Base-by-base conservation (phyloP, 2,797 vertebrate genomes). In the Pogonophryne albipinna region DNA sequence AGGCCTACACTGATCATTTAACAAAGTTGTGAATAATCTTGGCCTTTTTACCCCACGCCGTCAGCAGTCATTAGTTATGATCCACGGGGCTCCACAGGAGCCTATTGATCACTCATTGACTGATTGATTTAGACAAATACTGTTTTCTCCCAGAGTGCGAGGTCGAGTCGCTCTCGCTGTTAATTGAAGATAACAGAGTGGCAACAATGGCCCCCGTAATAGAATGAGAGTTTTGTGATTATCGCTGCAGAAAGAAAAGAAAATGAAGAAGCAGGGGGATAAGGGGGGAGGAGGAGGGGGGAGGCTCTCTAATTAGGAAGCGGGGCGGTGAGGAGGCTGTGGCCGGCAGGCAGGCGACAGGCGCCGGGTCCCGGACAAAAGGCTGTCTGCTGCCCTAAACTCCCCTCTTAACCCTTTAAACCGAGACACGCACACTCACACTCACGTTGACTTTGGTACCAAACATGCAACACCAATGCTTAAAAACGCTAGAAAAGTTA, bases 171-270 rank as follows among this genome's bases (percentile, higher is more conserved):
- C 89, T 89, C 90, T 83, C 79, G 76, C 89, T 85, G 89, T 91
- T 96, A 95, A 96, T 95, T 95, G 94, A 92, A 93, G 93, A 94
- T 93, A 95, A 94, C 93, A 93, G 87, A 82, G 89, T 53, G 74
- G 82, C 87, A 91, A 95, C 94, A 95, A 95, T 94, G 89, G 90
- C 71, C 84, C 73, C 88, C 70, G 85, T 90, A 92, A 94, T 88
- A 93, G 92, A 94, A 91, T 66, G 93, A 88, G 91, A 92, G 90
- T 89, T 94, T 84, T 86, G 94, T 90, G 90, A 93, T 93, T 92
- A 90, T 91, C 83, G 82, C 85, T 52, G 78, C 85, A 90, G 89
- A 94, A 92, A 93, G 93, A 93, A 91, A 90, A 91, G 92, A 93
- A 90, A 90, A 91, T 89, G 89, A 87, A 90, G 83, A 90, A 80